Percentiles rank a stretch among this genome's conserved stretches.
These are phyloP conservation scores for Prunella himalayana DNA, from an alignment of 2,113 vertebrate genomes.

Conservation along the genomic window DNA sequence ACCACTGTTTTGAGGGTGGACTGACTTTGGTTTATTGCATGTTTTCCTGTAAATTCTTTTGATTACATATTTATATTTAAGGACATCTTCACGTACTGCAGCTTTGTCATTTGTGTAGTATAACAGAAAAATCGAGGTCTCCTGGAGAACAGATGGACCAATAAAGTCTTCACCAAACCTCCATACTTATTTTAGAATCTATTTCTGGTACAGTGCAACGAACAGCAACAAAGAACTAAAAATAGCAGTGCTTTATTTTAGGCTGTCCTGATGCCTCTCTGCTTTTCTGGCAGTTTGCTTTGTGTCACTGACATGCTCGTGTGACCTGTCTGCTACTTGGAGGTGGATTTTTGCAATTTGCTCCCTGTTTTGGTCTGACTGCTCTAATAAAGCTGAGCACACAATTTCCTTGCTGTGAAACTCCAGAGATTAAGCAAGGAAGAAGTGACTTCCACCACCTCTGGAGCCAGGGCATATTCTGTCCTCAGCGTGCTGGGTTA, in stretches of 20 bases:
- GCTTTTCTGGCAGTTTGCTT: neutral
- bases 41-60: neutral
- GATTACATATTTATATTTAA: neutral
- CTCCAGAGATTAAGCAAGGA: neutral
- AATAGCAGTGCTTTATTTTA: neutral
- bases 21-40: neutral
- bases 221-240: neutral
- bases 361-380: neutral
- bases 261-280: neutral
- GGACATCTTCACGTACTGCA: neutral
- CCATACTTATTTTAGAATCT: conserved; percentile 3
- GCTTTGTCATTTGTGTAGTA: neutral
- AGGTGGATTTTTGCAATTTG: neutral
- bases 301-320: neutral
- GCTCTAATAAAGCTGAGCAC: neutral
- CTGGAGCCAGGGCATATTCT: neutral
- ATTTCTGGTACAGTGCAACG: neutral
- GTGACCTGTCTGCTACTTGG: neutral
- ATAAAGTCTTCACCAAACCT: neutral
- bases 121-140: neutral
- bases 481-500: neutral
- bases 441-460: neutral
- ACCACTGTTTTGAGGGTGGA: neutral
- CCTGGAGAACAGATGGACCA: conserved; percentile 32
- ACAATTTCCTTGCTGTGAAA: neutral